Evolutionary conservation across 1,140 invertebrate species (phyloP).

Genomic region (Zaprionus ornatus): DNA sequence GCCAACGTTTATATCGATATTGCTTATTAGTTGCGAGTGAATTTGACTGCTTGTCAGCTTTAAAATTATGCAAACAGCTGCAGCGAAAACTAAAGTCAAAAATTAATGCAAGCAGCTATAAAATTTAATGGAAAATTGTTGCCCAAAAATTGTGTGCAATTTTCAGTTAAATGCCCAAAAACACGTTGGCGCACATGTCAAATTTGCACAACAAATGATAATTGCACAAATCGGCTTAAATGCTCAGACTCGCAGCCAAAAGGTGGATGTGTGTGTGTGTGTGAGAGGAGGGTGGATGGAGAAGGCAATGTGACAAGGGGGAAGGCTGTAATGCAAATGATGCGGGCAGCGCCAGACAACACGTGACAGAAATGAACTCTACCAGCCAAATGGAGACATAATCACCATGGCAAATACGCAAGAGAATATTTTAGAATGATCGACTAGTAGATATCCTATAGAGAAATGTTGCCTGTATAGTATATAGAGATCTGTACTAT

Average conservation of each 20-base stretch:
- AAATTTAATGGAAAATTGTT: conserved; percentile 18
- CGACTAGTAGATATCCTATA: neutral
- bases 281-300: neutral
- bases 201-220: conserved; percentile 76
- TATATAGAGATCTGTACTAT: too few species aligned
- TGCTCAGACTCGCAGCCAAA: conserved; percentile 47
- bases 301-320: too few species aligned
- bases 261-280: conserved; percentile 26
- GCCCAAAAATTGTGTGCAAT: conserved; percentile 12
- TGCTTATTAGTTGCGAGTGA: conserved; percentile 5
- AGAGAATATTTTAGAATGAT: neutral
- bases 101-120: conserved; percentile 35
- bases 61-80: conserved; percentile 41
- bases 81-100: conserved; percentile 32
- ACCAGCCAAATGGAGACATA: conserved; percentile 62
- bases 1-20: conserved; percentile 17
- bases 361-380: conserved; percentile 64
- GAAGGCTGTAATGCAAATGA: conserved; percentile 27
- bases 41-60: conserved; percentile 9
- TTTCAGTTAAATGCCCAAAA: conserved; percentile 26
- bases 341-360: conserved; percentile 42
- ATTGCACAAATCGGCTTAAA: conserved; percentile 83
- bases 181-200: conserved; percentile 48
- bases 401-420: conserved; percentile 60
- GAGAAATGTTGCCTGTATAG: neutral